A percentile compares a stretch with the other conserved stretches of the same genome.
Evolutionary conservation across 2,797 vertebrate species (phyloP).

Genomic region (Amazona ochrocephala): DNA sequence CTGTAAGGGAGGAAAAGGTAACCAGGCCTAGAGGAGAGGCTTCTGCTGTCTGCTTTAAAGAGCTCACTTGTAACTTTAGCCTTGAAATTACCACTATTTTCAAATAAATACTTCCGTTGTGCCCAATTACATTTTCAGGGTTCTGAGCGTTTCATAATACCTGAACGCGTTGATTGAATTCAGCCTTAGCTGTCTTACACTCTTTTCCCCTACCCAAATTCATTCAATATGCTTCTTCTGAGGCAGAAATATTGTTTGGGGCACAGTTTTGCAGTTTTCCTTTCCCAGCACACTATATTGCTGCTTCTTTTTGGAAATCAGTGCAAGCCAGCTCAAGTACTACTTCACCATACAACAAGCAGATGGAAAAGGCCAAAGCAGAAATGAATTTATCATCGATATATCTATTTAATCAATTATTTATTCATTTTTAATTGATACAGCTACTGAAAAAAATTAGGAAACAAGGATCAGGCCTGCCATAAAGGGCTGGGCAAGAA

Average conservation of each 20-base stretch:
- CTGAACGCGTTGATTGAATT: background rate
- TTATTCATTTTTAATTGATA: slow-evolving; percentile 73
- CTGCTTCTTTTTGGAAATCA: slow-evolving; percentile 76
- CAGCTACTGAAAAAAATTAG: slow-evolving; percentile 33
- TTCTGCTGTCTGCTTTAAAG: background rate
- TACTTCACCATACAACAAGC: slow-evolving; percentile 31
- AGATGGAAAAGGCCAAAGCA: slow-evolving; percentile 66
- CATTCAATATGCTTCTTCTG: slow-evolving; percentile 53
- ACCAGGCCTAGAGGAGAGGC: background rate
- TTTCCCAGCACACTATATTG: slow-evolving; percentile 20
- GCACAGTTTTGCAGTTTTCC: slow-evolving; percentile 1
- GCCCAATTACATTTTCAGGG: background rate
- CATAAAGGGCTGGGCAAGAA: slow-evolving; percentile 31
- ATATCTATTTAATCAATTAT: slow-evolving; percentile 67
- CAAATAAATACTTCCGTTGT: background rate
- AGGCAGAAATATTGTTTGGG: slow-evolving; percentile 55
- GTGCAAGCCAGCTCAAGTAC: slow-evolving; percentile 50
- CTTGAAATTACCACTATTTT: background rate
- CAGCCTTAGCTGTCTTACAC: background rate
- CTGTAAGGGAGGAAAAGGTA: background rate
- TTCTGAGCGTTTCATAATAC: background rate
- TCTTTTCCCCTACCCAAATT: background rate
- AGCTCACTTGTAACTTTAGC: background rate
- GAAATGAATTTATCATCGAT: slow-evolving; percentile 57
- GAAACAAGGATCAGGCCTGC: slow-evolving; percentile 42